These are phyloP conservation scores for Pheosia gnoma DNA, from an alignment of 2,888 invertebrate genomes.

Conservation along the genomic window DNA sequence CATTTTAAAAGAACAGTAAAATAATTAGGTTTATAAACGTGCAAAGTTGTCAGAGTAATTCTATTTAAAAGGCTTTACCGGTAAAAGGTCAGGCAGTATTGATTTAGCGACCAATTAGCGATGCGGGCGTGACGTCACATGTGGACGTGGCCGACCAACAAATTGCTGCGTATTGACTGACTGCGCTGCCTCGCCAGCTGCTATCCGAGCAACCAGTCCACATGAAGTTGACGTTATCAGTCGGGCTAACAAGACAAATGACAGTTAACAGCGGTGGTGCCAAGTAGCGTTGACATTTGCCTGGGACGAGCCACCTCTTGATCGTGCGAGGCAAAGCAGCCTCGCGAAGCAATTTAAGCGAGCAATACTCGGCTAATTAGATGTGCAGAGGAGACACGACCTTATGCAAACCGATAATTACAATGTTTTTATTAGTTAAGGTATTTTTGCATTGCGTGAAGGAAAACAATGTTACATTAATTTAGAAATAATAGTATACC, in stretches of 20 bases:
- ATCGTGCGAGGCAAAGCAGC: too few relatives aligned
- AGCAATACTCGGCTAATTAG: constrained; percentile 4
- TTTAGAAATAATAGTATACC: too few relatives aligned
- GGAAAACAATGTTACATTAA: too few relatives aligned
- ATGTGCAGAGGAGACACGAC: constrained; percentile 24
- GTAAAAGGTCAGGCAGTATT: constrained; percentile 8
- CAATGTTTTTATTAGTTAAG: background rate
- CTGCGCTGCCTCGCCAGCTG: too few relatives aligned
- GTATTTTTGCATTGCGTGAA: background rate
- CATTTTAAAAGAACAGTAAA: constrained; percentile 6
- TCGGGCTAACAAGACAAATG: too few relatives aligned
- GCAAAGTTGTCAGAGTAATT: constrained; percentile 14
- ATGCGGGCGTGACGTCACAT: constrained; percentile 12
- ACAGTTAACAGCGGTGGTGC: too few relatives aligned
- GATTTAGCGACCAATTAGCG: constrained; percentile 18
- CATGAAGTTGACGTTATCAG: too few relatives aligned
- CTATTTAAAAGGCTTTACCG: constrained; percentile 11
- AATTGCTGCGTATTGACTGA: too few relatives aligned
- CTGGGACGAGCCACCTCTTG: too few relatives aligned
- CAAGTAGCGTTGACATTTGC: too few relatives aligned
- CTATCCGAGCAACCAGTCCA: too few relatives aligned
- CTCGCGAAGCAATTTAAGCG: too few relatives aligned
- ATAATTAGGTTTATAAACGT: constrained; percentile 22
- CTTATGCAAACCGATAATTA: constrained; percentile 1
- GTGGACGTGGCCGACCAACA: constrained; percentile 8